Base-by-base conservation (phyloP, 2,888 invertebrate species). In the Sialis fuliginosa region DNA sequence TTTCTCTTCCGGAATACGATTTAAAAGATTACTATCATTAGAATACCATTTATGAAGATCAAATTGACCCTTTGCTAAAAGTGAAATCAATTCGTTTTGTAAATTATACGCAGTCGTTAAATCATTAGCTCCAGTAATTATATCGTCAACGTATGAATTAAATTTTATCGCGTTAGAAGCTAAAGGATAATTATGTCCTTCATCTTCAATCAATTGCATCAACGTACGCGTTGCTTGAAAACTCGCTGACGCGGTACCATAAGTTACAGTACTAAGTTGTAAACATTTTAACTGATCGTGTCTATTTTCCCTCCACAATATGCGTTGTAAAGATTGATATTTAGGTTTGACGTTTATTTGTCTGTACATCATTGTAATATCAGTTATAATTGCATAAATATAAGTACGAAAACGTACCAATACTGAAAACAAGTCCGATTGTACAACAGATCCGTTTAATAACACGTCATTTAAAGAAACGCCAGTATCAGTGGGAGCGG, bases 231-330 rank as follows among this genome's bases (percentile, higher is more conserved):
- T 50, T 1, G 54, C 54, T 6, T 55, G 39, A 48, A 46, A 54
- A 12, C 53, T 52, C 4, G 54, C 54, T n/a, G 53, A 49, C 2
- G 52, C 50, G 6, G 48, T 53, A 6, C 56, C 56, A 42, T 54
- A 55, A 4, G 51, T 53, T 7, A 55, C 50, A 1, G 50, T 52
- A 31, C 45, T 50, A 39, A 54, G 37, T 46, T 53, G 40, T 9
- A 39, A 52, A 40, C 41, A 43, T 44, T 49, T 39, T 37, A 54
- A 6, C 3, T 48, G 7, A 13, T 42, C 32, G 4, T 39, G 8
- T 6, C 32, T 31, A 22, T 44, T 30, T 8, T 42, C 31, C 34
- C 49, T 43, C 48, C 48, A 48, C 6, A 48, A 22, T 9, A 48
- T 45, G 6, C 44, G 7, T 39, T 48, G 37, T 10, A 43, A 9